Conservation (phyloP, 2,888 invertebrate species). For the Keiferia lycopersicella region DNA sequence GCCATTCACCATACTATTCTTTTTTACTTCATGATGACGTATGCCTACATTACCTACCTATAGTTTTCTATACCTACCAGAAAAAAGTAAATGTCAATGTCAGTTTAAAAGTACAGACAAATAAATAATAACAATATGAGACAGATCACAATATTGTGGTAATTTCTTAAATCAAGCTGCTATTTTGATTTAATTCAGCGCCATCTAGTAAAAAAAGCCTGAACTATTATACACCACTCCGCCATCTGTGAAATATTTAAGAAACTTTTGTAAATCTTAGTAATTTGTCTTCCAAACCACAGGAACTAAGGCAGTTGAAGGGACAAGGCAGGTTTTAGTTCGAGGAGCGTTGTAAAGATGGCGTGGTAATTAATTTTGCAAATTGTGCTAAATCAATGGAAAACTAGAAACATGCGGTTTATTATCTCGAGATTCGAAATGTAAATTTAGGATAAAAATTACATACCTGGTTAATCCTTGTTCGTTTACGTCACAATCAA, state of each 20-base stretch:
- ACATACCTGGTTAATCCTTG: neutral
- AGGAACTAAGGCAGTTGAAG: neutral
- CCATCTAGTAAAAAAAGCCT: too few species aligned
- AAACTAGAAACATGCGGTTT: neutral
- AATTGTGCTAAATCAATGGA: neutral
- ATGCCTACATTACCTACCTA: too few species aligned
- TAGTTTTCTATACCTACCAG: too few species aligned
- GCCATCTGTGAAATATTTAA: neutral
- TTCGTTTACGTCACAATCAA: neutral
- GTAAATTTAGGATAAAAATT: conserved; percentile 4
- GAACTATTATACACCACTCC: neutral
- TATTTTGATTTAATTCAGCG: too few species aligned
- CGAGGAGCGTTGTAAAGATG: neutral
- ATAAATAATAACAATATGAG: too few species aligned
- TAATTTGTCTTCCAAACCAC: neutral
- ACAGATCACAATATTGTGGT: too few species aligned
- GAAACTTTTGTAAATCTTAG: neutral
- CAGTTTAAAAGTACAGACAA: too few species aligned
- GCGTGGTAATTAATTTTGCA: neutral
- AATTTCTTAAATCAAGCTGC: too few species aligned
- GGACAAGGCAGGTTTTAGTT: neutral
- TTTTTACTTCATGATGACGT: too few species aligned
- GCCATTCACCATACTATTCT: too few species aligned
- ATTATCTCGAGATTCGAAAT: neutral
- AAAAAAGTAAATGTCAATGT: too few species aligned